Conservation (phyloP, 2,888 invertebrate genomes). For the Apamea crenata region DNA sequence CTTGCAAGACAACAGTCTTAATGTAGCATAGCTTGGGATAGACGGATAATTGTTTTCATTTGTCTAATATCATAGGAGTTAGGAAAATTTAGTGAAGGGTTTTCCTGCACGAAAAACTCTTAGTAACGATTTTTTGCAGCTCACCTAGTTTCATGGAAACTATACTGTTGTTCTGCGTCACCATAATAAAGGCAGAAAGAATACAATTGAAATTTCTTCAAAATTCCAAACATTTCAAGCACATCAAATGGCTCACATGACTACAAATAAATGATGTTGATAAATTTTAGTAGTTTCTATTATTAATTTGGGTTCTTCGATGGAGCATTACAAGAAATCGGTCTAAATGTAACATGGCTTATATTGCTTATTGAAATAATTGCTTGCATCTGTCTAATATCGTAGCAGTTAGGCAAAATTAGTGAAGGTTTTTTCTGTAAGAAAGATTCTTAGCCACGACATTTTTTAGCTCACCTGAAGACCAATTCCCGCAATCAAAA, state of each 20-base stretch:
- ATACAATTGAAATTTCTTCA: background rate
- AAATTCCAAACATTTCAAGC: background rate
- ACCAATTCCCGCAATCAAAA: too few relatives aligned
- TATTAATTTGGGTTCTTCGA: background rate
- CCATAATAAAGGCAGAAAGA: background rate
- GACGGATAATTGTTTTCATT: background rate
- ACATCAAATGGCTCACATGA: background rate
- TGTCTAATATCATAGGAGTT: background rate
- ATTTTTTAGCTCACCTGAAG: background rate
- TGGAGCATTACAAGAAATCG: background rate
- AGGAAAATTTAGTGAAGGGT: background rate
- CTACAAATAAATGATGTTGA: slow-evolving; percentile 55
- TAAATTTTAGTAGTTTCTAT: slow-evolving; percentile 18
- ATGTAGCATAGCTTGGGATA: background rate
- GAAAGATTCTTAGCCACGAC: background rate
- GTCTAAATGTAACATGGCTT: background rate
- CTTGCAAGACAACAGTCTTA: background rate
- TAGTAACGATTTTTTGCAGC: too few relatives aligned
- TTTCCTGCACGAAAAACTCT: background rate
- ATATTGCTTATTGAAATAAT: background rate
- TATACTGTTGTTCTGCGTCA: background rate
- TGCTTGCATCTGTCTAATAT: background rate
- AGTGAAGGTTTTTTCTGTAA: background rate
- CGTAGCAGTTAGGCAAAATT: background rate
- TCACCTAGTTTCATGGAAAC: background rate